These are phyloP conservation scores for Lycocerus yunnanus DNA, from an alignment of 2,888 invertebrate genomes.

Conservation along the genomic window DNA sequence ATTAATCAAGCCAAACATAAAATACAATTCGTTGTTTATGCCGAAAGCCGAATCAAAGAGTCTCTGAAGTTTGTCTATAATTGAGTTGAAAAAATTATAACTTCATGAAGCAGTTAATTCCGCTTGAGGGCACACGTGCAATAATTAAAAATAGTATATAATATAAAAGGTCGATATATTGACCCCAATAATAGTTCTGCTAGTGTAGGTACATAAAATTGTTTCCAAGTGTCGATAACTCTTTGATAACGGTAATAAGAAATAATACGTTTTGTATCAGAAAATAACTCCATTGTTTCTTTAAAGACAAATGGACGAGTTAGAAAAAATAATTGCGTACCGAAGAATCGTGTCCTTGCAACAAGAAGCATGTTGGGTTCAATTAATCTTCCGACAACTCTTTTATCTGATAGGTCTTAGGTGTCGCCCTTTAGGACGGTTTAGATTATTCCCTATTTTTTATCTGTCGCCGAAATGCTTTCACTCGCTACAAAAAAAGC, in stretches of 20 bases:
- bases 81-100: neutral
- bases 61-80: neutral
- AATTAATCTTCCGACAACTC: constrained; percentile 3
- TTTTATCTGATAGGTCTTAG: constrained; percentile 1
- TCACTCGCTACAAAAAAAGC: constrained; percentile 11
- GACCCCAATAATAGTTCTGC: neutral
- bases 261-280: neutral
- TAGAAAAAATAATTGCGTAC: neutral
- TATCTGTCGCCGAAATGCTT: constrained; percentile 7
- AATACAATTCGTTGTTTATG: neutral
- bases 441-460: constrained; percentile 16
- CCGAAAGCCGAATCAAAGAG: neutral
- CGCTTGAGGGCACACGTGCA: neutral
- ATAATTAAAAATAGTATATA: neutral
- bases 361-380: neutral
- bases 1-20: neutral
- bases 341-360: neutral
- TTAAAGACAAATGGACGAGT: neutral
- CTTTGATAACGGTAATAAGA: neutral
- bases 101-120: neutral
- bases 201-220: neutral
- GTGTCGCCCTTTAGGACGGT: neutral
- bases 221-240: neutral
- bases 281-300: neutral
- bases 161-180: neutral